These are phyloP conservation scores for Habrosyne pyritoides DNA, from an alignment of 2,888 invertebrate genomes.

Conservation along the genomic window DNA sequence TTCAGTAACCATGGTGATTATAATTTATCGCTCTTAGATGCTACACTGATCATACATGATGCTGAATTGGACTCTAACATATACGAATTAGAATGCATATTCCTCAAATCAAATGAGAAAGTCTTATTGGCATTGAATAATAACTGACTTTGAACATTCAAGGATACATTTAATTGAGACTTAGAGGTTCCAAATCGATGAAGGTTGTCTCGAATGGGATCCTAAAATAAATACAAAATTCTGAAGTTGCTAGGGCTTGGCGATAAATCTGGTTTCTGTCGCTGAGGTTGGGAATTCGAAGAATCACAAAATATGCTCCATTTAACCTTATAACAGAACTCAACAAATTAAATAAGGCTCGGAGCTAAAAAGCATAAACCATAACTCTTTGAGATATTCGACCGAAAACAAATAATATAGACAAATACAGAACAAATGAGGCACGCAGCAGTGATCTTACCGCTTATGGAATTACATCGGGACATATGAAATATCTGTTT, in stretches of 20 bases:
- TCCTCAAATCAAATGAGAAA: not conserved
- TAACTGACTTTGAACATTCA: not conserved
- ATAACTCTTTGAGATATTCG: not conserved
- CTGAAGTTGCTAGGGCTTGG: too few species aligned
- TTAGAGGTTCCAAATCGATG: not conserved
- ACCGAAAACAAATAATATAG: conserved; percentile 1
- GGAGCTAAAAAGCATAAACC: not conserved
- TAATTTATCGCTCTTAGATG: conserved; percentile 15
- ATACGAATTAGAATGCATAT: not conserved
- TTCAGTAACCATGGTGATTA: conserved; percentile 29
- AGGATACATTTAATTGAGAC: not conserved
- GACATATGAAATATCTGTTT: conserved; percentile 25
- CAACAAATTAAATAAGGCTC: not conserved
- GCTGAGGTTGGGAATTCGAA: not conserved
- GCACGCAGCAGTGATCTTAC: conserved; percentile 17
- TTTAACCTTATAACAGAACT: not conserved
- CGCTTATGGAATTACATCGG: conserved; percentile 26
- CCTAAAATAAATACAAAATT: not conserved
- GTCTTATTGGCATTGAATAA: not conserved
- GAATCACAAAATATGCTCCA: not conserved
- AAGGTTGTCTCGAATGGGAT: not conserved
- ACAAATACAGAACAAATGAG: conserved; percentile 5
- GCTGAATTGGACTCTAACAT: conserved; percentile 7
- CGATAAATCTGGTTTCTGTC: too few species aligned
- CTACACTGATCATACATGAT: not conserved